Base-by-base conservation (phyloP, 2,797 vertebrate species). In the Lagocephalus sceleratus region DNA sequence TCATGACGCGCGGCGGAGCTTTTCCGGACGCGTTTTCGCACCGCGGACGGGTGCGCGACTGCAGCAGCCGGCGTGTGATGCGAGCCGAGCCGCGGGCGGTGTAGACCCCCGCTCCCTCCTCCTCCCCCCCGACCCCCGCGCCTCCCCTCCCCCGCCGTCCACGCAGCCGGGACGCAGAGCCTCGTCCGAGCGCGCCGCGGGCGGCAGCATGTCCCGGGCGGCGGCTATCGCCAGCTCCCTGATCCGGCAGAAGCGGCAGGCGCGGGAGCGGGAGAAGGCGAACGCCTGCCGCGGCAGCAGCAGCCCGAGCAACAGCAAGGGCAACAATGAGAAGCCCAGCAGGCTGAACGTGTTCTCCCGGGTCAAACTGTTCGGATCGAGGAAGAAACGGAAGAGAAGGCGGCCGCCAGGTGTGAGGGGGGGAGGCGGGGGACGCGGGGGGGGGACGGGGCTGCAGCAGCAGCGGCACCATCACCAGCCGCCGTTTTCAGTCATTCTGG, bases 171-270 rank as follows among this genome's bases (percentile, higher is more conserved):
- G 79, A 85, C 88, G 85, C 80, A 52, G 84, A 85, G 84, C 62
- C 82, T 85, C 8, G 69, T 47, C 47, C 51, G 68, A 16, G 66
- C 73, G 65, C 25, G 54, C 57, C 63, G 17, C 63, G 54, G 60
- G 77, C 25, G 60, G 77, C 25, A 81, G 51, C 71, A 89, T 89
- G 91, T 91, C 91, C 85, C 95, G 97, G 92, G 96, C 97, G 72
- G 96, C 97, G 76, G 96, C 96, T 56, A 98, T 99, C 83, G 97
- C 97, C 90, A 98, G 94, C 93, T 98, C 96, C 81, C 93, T 99
- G 80, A 99, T 99, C 87, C 93, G 96, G 66, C 97, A 99, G 90
- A 97, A 94, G 88, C 91, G 96, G 82, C 95, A 97, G 89, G 96
- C 94, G 73, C 89, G 96, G 75, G 96, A 98, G 90, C 92, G 95